These are phyloP conservation scores for Tenebrio molitor DNA, from an alignment of 1,140 invertebrate genomes.

Conservation along the genomic window DNA sequence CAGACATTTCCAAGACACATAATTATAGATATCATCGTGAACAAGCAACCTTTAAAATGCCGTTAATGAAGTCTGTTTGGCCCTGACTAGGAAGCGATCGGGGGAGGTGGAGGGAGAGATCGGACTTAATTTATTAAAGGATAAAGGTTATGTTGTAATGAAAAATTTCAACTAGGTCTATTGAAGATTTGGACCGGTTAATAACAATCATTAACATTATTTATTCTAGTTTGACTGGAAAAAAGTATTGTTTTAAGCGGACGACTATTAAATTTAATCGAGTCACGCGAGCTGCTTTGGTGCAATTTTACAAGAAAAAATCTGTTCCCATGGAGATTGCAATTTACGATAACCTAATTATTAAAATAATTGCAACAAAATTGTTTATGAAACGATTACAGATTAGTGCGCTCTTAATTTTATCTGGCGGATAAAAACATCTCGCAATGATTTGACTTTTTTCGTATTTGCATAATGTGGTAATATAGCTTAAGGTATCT, in stretches of 20 bases:
- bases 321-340: constrained; percentile 35
- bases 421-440: not conserved
- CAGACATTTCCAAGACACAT: constrained; percentile 16
- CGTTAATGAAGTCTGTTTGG: constrained; percentile 19
- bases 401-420: constrained; percentile 7
- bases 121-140: not conserved
- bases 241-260: constrained; percentile 12
- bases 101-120: not conserved
- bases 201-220: not conserved
- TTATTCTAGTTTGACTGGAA: constrained; percentile 16
- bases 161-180: not conserved
- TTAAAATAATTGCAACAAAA: constrained; percentile 41
- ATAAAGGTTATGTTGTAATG: constrained; percentile 1
- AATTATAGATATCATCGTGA: constrained; percentile 23
- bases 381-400: constrained; percentile 30
- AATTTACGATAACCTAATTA: constrained; percentile 37
- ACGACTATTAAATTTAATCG: constrained; percentile 35
- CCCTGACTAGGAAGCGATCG: not conserved
- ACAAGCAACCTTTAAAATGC: constrained; percentile 24
- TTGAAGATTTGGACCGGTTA: not conserved
- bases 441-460: not conserved
- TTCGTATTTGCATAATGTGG: too few relatives aligned
- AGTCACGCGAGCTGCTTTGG: constrained; percentile 35
- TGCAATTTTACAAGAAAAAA: constrained; percentile 39
- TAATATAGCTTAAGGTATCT: too few relatives aligned